phyloP scores from a whole-genome alignment of 2,888 invertebrate genomes.

The Drosophila hamatofila region DNA sequence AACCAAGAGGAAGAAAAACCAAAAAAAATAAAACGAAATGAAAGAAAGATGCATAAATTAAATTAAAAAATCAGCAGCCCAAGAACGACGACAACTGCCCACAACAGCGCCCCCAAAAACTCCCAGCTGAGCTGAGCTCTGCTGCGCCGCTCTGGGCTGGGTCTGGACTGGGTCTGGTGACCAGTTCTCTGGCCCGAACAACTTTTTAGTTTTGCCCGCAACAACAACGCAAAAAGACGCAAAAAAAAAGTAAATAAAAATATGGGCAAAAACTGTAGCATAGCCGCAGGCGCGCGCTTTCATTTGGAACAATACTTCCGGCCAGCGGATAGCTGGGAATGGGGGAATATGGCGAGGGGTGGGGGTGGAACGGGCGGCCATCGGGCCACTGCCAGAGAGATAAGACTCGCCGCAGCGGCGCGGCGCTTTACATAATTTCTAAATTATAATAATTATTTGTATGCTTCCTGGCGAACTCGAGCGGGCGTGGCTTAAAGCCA shows the following conservation, averaged over 20 bases:
- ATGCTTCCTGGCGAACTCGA: conserved; percentile 68
- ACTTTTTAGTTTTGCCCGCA: conserved; percentile 70
- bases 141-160: conserved; percentile 7
- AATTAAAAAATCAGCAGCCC: conserved; percentile 76
- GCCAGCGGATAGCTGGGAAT: conserved; percentile 50
- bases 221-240: conserved; percentile 3
- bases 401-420: conserved; percentile 69
- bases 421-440: conserved; percentile 81
- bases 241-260: conserved; percentile 30
- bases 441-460: conserved; percentile 83
- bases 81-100: conserved; percentile 36
- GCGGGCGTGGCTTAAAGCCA: conserved; percentile 39
- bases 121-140: conserved; percentile 37
- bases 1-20: background rate
- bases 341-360: background rate
- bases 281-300: conserved; percentile 77
- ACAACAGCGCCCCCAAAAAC: conserved; percentile 35
- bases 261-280: conserved; percentile 67
- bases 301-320: conserved; percentile 81
- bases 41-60: conserved; percentile 73
- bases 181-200: conserved; percentile 49
- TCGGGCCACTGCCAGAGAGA: conserved; percentile 51
- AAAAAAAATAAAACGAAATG: conserved; percentile 1
- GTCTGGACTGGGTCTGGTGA: conserved; percentile 29
- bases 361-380: conserved; percentile 2